phyloP scores from a whole-genome alignment of 2,888 invertebrate species.

The Drosophila antonietae region DNA sequence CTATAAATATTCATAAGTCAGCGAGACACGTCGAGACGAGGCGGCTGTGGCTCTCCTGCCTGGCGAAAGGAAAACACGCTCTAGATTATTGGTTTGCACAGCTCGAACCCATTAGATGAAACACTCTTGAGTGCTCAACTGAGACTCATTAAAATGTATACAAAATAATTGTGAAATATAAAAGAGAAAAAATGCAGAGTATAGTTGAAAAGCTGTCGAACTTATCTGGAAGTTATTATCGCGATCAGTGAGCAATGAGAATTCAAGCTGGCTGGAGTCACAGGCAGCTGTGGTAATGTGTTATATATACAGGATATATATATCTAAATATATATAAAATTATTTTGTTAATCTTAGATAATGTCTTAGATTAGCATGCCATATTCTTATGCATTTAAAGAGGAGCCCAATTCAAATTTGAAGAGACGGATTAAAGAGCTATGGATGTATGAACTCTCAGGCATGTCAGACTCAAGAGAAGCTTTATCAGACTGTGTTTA shows the following conservation, averaged over 20 bases:
- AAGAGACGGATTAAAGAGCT: too few relatives aligned
- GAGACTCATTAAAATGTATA: neutral
- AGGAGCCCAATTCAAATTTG: too few relatives aligned
- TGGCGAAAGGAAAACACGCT: conserved; percentile 65
- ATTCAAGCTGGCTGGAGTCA: neutral
- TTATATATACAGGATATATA: too few relatives aligned
- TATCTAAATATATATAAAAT: too few relatives aligned
- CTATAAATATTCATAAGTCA: conserved; percentile 75
- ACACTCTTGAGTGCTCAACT: conserved; percentile 17
- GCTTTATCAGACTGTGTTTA: too few relatives aligned
- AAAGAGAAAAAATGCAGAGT: neutral
- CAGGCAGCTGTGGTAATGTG: too few relatives aligned
- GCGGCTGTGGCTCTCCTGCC: conserved; percentile 39
- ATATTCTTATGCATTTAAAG: too few relatives aligned
- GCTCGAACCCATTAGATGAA: conserved; percentile 20
- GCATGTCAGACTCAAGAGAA: too few relatives aligned
- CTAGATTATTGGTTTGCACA: conserved; percentile 15
- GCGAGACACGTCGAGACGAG: conserved; percentile 31
- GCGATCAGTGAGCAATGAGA: neutral
- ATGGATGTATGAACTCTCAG: too few relatives aligned
- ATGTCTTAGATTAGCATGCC: too few relatives aligned
- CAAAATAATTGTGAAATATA: conserved; percentile 2
- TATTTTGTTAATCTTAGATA: too few relatives aligned
- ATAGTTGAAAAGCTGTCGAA: neutral
- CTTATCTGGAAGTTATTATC: neutral